These are phyloP conservation scores for Microvelia longipes DNA, from an alignment of 1,140 invertebrate genomes.

Conservation along the genomic window DNA sequence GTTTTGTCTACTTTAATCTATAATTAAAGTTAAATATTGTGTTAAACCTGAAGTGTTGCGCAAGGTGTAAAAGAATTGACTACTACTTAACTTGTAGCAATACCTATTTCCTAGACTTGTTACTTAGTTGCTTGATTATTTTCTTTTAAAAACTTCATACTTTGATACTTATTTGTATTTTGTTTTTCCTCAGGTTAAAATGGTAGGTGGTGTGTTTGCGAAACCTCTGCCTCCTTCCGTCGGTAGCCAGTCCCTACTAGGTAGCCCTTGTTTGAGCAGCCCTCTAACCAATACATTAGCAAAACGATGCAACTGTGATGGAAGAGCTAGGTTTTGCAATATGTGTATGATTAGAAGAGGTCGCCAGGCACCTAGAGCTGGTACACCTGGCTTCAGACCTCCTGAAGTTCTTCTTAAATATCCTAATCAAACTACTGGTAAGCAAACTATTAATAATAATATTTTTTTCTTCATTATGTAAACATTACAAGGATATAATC, in stretches of 20 bases:
- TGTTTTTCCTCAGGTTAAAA: background rate
- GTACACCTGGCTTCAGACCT: conserved; percentile 77
- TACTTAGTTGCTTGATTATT: no score
- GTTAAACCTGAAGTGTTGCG: no score
- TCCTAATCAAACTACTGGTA: conserved; percentile 55
- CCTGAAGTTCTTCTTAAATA: conserved; percentile 74
- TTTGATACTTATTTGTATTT: no score
- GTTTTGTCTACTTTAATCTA: no score
- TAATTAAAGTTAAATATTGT: no score
- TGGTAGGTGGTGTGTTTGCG: background rate
- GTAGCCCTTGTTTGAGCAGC: background rate
- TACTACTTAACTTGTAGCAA: no score
- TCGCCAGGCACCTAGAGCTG: conserved; percentile 55
- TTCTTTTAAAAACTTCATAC: no score
- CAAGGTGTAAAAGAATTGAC: no score
- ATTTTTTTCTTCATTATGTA: background rate
- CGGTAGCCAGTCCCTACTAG: background rate
- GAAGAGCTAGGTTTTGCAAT: conserved; percentile 44
- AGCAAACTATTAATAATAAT: conserved; percentile 3
- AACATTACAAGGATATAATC: no score
- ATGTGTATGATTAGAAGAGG: conserved; percentile 40
- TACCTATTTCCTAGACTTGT: no score
- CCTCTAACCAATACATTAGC: background rate
- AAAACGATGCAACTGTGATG: conserved; percentile 42
- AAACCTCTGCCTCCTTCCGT: background rate